Base-by-base conservation (phyloP, 2,113 vertebrate species). In the Emydocephalus ijimae region DNA sequence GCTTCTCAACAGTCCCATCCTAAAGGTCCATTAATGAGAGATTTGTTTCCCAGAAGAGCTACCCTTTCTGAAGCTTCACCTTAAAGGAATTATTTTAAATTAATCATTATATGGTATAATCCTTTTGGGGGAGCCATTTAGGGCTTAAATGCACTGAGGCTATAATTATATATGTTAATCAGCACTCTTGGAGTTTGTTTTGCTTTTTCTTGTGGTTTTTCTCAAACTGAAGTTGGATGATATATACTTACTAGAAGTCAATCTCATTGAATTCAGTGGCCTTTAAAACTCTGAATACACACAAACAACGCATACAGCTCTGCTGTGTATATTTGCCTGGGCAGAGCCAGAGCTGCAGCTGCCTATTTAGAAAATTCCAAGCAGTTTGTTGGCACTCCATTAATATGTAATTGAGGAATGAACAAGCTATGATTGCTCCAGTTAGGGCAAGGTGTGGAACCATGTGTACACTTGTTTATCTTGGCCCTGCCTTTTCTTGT, bases 391-490 rank as follows among this genome's bases (percentile, higher is more conserved):
- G 95, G 95, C 85, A 92, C 93, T 93, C 91, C 93, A 93, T 61
- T 81, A 81, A n/a, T 89, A 54, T 94, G 94, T 94, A 95, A 92
- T 95, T 95, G 74, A 88, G 45, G n/a, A 91, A 91, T 94, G 91
- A 93, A 93, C 88, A 94, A 93, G 93, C 90, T 89, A 14, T 29
- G 14, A 29, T 39, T 81, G 69, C 34, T 21, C 92, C 94, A 95
- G 95, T 91, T 94, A 94, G 94, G 88, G 94, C 94, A 94, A 96
- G 96, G 95, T 74, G 94, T 95, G 96, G 94, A 92, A 96, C 59
- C 90, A 87, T 93, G 86, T 92, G 0, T 24, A 87, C 61, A n/a
- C 94, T 92, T 95, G 89, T 96, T 96, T 96, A 96, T 97, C 94
- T 94, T 69, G 43, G 89, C 90, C 90, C 57, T 92, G 92, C 94